These are phyloP conservation scores for Eriocheir sinensis DNA, from an alignment of 1,140 invertebrate species.

Conservation along the genomic window DNA sequence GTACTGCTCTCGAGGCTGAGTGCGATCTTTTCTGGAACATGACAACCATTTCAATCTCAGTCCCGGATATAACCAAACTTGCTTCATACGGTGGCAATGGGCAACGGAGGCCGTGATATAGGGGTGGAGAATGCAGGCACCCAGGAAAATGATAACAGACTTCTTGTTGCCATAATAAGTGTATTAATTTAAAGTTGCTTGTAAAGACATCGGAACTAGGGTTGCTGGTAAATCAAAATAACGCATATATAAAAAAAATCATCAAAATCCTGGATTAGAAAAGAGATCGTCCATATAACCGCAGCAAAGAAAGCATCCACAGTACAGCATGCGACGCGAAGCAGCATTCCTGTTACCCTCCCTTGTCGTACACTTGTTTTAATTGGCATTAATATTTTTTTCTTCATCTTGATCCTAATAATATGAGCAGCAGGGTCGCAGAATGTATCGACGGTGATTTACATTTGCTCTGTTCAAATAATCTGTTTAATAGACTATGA, in stretches of 20 bases:
- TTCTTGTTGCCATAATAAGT: no score
- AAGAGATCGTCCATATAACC: neutral
- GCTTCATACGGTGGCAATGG: no score
- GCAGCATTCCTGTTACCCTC: neutral
- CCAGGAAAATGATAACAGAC: no score
- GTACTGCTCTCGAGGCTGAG: no score
- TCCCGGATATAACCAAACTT: no score
- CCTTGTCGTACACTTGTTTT: neutral
- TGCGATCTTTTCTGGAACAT: no score
- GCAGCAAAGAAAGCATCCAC: neutral
- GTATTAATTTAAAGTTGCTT: no score
- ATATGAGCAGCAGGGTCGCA: slow-evolving; percentile 68
- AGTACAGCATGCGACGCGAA: neutral
- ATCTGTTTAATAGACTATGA: slow-evolving; percentile 30
- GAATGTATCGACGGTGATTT: neutral
- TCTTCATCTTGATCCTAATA: neutral
- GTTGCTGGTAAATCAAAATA: neutral
- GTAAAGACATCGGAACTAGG: no score
- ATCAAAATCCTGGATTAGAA: neutral
- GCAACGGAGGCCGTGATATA: no score
- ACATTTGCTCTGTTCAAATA: slow-evolving; percentile 1
- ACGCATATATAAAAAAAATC: neutral
- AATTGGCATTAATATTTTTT: neutral
- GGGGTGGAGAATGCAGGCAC: no score
- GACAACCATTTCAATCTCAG: no score